Evolutionary conservation across 2,888 invertebrate species (phyloP), one percentile per base, ranked within the genome.

Genomic region (Plebejus argus): DNA sequence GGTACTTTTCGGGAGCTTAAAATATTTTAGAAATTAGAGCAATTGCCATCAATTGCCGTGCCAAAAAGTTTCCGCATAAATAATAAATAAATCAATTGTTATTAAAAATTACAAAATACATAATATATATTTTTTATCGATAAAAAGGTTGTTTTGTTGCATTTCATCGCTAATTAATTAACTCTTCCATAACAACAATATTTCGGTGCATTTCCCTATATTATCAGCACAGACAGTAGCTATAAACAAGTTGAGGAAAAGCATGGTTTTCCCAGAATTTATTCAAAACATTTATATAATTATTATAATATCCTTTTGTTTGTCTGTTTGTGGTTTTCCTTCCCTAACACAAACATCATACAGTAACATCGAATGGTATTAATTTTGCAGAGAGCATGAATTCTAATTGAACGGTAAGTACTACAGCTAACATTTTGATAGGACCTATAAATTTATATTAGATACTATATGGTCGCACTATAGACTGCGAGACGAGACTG

Each of bases 371-470:
- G 28, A 33, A 66, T 66, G 12, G 28, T 66, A 66, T 66, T 28
- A 33, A 66, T 66, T 66, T 66, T 28, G 18, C 66, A 66, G 66
- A 12, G 28, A 66, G 1, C 66, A 66, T 66, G 66, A 23, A 66
- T 66, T 6, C 28, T 66, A 66, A 66, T 66, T 66, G 66, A 28
- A 18, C 5, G 12, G 15, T 28, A 18, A 28, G 6, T 28, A 28
- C 61, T 33, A 18, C 15, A 33, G 28, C 15, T 66, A 15, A 28
- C 15, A 15, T 66, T 28, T 66, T 66, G 15, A 66, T 28, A 66
- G 28, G 66, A 12, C 58, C 0, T 33, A 28, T 33, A 15, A 66
- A 66, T 66, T 66, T 28, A 23, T 15, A 66, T 23, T 28, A 6
- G 10, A 15, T 66, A 15, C 23, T 66, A 20, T 28, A 28, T 28